Conservation (phyloP, 2,113 vertebrate genomes). For the Dicerorhinus sumatrensis region DNA sequence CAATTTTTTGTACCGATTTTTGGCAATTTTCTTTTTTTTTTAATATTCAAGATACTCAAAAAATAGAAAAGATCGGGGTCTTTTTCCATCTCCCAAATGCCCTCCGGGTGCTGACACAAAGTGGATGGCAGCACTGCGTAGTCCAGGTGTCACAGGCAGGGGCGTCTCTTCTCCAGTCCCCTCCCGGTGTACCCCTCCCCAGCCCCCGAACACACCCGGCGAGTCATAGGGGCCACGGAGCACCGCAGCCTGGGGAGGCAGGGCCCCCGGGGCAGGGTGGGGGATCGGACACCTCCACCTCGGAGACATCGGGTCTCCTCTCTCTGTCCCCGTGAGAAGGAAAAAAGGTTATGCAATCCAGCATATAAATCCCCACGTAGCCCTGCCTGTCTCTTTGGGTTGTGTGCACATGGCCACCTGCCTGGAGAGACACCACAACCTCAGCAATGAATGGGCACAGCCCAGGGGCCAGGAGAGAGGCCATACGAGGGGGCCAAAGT, state of each 20-base stretch:
- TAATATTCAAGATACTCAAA: background rate
- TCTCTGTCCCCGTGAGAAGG: background rate
- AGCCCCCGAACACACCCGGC: background rate
- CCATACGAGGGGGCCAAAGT: rapidly evolving
- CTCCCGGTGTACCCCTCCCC: too few relatives aligned
- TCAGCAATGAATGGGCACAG: background rate
- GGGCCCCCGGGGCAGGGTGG: rapidly evolving
- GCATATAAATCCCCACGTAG: background rate
- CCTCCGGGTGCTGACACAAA: background rate
- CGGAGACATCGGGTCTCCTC: background rate
- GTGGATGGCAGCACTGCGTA: background rate
- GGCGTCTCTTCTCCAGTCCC: background rate
- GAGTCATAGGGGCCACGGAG: background rate
- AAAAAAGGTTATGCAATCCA: background rate
- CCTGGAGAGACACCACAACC: background rate
- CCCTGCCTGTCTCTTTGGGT: background rate
- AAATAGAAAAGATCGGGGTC: background rate
- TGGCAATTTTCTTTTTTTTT: background rate
- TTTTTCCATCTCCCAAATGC: background rate
- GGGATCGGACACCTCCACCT: background rate
- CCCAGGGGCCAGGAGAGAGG: rapidly evolving
- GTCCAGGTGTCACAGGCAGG: rapidly evolving
- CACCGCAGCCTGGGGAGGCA: background rate
- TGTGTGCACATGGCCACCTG: rapidly evolving
- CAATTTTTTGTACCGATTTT: background rate